These are phyloP conservation scores for Caenorhabditis drosophilae DNA, from an alignment of 2,888 invertebrate species.

Conservation along the genomic window DNA sequence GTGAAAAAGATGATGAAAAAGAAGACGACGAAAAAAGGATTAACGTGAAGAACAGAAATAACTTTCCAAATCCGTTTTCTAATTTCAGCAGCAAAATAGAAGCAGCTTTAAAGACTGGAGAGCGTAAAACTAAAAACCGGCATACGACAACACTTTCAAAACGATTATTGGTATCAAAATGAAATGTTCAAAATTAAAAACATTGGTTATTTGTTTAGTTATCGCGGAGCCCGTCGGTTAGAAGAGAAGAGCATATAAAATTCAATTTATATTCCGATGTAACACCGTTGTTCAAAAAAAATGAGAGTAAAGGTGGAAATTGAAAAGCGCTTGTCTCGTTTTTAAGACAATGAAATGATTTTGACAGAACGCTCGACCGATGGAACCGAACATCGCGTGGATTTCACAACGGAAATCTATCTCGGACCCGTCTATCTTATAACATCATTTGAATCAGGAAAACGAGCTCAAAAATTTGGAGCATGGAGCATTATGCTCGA, in stretches of 20 bases:
- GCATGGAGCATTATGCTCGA: slow-evolving; percentile 38
- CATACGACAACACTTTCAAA: too few relatives aligned
- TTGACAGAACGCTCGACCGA: neutral
- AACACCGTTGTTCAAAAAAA: slow-evolving; percentile 25
- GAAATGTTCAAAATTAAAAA: too few relatives aligned
- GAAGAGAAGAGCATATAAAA: slow-evolving; percentile 30
- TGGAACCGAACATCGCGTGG: slow-evolving; percentile 24
- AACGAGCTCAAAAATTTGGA: slow-evolving; percentile 34
- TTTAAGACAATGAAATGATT: too few relatives aligned
- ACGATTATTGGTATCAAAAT: too few relatives aligned
- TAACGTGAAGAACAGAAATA: slow-evolving; percentile 15
- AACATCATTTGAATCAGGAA: slow-evolving; percentile 29
- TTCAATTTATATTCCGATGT: slow-evolving; percentile 34
- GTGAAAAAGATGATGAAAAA: slow-evolving; percentile 27
- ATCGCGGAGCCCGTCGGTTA: slow-evolving; percentile 17
- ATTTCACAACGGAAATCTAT: slow-evolving; percentile 31
- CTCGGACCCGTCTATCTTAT: slow-evolving; percentile 41
- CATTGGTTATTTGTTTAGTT: too few relatives aligned
- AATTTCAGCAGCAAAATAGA: slow-evolving; percentile 24
- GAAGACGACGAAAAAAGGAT: slow-evolving; percentile 27
- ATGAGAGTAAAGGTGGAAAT: slow-evolving; percentile 12
- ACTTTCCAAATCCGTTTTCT: too few relatives aligned
- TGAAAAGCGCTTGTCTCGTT: too few relatives aligned
- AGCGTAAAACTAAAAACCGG: too few relatives aligned
- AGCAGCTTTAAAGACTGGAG: slow-evolving; percentile 24